These are phyloP conservation scores for Nothocercus nigrocapillus DNA, from an alignment of 2,113 vertebrate genomes.

Conservation along the genomic window DNA sequence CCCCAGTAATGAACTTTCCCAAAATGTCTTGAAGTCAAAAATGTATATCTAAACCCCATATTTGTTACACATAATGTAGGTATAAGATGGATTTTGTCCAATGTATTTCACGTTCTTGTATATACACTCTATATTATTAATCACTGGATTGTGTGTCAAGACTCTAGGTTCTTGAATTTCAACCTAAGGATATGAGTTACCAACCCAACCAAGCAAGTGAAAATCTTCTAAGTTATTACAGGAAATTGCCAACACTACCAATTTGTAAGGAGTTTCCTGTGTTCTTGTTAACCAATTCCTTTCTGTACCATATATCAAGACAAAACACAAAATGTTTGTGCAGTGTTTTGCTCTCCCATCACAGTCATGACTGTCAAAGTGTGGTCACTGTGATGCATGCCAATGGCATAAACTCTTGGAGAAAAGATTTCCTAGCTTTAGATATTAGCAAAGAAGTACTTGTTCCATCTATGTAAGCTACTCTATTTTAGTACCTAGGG, in stretches of 20 bases:
- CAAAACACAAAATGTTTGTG: background rate
- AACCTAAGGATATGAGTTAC: conserved; percentile 45
- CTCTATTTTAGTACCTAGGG: background rate
- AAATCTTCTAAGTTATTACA: conserved; percentile 64
- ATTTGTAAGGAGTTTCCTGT: conserved; percentile 58
- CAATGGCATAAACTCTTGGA: background rate
- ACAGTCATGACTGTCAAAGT: background rate
- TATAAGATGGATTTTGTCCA: background rate
- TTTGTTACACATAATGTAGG: background rate
- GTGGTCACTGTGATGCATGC: background rate
- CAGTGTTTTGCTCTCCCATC: background rate
- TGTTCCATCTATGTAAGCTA: background rate
- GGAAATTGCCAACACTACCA: conserved; percentile 63
- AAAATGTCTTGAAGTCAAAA: background rate
- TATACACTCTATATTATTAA: conserved; percentile 1
- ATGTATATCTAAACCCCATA: background rate
- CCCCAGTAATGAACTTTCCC: background rate
- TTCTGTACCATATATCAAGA: background rate
- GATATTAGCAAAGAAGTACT: background rate
- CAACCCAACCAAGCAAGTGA: conserved; percentile 53
- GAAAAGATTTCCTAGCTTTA: background rate
- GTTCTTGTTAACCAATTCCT: conserved; percentile 42
- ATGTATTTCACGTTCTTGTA: background rate
- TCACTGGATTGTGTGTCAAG: conserved; percentile 22
- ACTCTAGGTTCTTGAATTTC: conserved; percentile 59